Evolutionary conservation across 2,888 invertebrate genomes (phyloP), one percentile per base, ranked within the genome.

Genomic region (Heliconius ismenius): DNA sequence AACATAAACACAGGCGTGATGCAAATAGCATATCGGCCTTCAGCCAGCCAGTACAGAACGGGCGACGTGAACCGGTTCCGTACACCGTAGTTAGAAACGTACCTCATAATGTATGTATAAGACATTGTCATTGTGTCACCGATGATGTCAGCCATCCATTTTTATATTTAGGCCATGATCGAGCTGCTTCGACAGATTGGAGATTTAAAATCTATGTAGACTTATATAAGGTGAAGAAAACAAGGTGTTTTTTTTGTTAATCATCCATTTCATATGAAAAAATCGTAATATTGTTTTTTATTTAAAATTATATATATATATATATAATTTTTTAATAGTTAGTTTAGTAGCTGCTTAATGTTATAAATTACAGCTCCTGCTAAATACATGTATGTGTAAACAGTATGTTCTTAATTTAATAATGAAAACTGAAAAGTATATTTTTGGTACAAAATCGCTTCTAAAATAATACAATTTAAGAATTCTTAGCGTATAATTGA

Each of bases 81-180:
- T 39, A 62, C 62, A 49, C 62, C 73, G 63, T 43, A 74, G 68
- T 69, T 58, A 76, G 21, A 39, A 21, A 21, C 26, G 32, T 54
- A 58, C 28, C 43, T 39, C 24, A 69, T 58, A 32, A 21, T 63
- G 36, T 54, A 70, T 76, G 36, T 76, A 76, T 28, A 43, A 70
- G 64, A 68, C 65, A 62, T 74, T 28, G 65, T 63, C 49, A 73
- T 73, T 79, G 77, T 79, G 73, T 79, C 70, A 62, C 24, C 32
- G 67, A 79, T 82, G 83, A 83, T 79, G 79, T 82, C 82, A 82
- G 58, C 81, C 73, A 58, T 72, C 81, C 81, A 83, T 87, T 84
- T 85, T 80, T 84, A 86, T 83, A 85, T 85, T 83, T 81, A 82
- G 87, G 84, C 83, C 87, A 84, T 82, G 85, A 86, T 81, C 83